phyloP scores from a whole-genome alignment of 2,797 vertebrate species.

The Spondyliosoma cantharus region DNA sequence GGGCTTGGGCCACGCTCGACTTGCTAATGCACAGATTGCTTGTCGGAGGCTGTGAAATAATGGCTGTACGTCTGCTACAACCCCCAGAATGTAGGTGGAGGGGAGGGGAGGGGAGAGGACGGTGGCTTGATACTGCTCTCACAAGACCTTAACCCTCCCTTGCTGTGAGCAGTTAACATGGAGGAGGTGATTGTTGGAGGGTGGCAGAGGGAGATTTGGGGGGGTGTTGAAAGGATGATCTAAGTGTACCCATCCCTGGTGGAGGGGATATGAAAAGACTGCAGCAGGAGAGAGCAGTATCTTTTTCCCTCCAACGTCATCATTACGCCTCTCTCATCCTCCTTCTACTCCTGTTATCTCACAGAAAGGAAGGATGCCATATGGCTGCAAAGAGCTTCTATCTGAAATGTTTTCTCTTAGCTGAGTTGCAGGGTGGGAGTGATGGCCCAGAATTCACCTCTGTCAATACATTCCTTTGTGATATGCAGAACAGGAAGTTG shows the following conservation, averaged over 20 bases:
- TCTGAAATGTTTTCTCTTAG: slow-evolving; percentile 63
- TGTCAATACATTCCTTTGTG: slow-evolving; percentile 54
- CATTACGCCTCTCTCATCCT: slow-evolving; percentile 70
- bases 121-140: slow-evolving; percentile 13
- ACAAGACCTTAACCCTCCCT: slow-evolving; percentile 12
- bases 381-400: slow-evolving; percentile 54
- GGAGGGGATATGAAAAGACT: slow-evolving; percentile 61
- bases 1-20: slow-evolving; percentile 58
- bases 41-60: slow-evolving; percentile 67
- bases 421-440: slow-evolving; percentile 53
- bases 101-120: slow-evolving; percentile 30
- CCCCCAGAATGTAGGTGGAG: slow-evolving; percentile 52
- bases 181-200: slow-evolving; percentile 41
- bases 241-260: slow-evolving; percentile 44
- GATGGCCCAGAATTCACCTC: slow-evolving; percentile 67
- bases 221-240: slow-evolving; percentile 49
- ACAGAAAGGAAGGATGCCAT: slow-evolving; percentile 61
- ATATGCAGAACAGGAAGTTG: slow-evolving; percentile 43
- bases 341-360: slow-evolving; percentile 64
- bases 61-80: slow-evolving; percentile 57
- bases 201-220: neutral
- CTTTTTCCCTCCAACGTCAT: slow-evolving; percentile 48
- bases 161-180: slow-evolving; percentile 33
- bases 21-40: slow-evolving; percentile 78
- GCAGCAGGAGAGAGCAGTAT: slow-evolving; percentile 55